Percentiles rank a stretch among this genome's conserved stretches.
These are phyloP conservation scores for Artibeus jamaicensis DNA, from an alignment of 2,797 vertebrate genomes.

Conservation along the genomic window DNA sequence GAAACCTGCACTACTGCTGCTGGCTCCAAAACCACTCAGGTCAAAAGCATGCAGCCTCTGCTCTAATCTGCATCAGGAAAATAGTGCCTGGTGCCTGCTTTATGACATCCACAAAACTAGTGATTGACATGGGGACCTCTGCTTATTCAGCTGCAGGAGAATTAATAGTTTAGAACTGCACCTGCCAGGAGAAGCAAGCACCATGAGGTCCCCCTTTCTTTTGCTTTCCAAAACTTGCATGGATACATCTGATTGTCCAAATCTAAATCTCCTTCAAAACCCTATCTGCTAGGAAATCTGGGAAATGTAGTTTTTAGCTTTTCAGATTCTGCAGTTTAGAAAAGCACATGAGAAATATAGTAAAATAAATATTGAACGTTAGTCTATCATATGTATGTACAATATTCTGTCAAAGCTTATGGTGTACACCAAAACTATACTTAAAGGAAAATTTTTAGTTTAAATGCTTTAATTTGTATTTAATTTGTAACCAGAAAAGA, in stretches of 20 bases:
- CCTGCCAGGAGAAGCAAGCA: background rate
- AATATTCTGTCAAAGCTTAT: background rate
- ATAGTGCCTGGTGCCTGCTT: background rate
- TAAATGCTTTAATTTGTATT: background rate
- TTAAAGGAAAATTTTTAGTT: background rate
- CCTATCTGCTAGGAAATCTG: background rate
- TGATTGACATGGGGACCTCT: background rate
- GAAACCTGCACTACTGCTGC: background rate
- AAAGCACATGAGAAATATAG: background rate
- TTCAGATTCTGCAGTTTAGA: background rate
- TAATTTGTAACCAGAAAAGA: background rate
- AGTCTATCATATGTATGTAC: background rate
- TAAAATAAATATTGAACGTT: background rate
- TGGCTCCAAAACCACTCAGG: background rate
- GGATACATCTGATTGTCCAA: background rate
- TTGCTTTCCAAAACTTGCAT: background rate
- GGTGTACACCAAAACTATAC: background rate
- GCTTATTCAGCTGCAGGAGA: background rate
- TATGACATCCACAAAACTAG: background rate
- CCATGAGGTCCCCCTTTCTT: background rate
- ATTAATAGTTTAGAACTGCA: background rate
- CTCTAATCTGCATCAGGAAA: background rate
- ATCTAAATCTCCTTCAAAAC: background rate
- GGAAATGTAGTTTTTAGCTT: conserved; percentile 23
- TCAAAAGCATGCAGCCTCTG: background rate